These are phyloP conservation scores for Sarotherodon lohbergeri DNA, from an alignment of 2,113 vertebrate species.

Conservation along the genomic window DNA sequence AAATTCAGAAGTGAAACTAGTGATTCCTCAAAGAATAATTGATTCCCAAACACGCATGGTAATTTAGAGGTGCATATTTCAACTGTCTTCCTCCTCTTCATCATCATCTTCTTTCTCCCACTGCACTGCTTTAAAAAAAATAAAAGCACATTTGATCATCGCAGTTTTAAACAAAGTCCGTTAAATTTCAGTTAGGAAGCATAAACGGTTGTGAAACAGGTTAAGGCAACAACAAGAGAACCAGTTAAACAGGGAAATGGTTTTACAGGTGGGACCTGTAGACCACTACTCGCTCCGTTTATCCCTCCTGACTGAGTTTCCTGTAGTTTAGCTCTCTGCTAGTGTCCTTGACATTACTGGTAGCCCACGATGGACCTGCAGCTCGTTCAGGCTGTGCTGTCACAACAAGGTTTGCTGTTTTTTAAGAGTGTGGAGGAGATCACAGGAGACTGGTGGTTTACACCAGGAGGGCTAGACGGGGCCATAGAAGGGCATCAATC, in stretches of 20 bases:
- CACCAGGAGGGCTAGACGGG: neutral
- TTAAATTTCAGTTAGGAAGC: neutral
- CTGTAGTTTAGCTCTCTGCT: neutral
- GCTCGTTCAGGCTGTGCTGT: neutral
- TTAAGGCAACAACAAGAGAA: neutral
- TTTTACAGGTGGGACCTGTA: neutral
- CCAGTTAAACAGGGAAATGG: neutral
- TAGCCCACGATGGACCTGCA: neutral
- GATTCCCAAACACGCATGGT: neutral
- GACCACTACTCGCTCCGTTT: neutral
- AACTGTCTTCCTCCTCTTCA: neutral
- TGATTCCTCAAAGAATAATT: neutral
- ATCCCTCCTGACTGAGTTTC: neutral
- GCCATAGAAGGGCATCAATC: neutral
- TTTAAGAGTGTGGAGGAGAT: neutral
- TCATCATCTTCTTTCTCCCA: neutral
- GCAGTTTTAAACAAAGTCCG: neutral
- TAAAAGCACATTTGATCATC: neutral
- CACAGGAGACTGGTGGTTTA: neutral
- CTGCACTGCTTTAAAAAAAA: neutral
- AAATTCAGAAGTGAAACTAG: neutral
- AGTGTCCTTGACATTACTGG: neutral
- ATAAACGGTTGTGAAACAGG: neutral
- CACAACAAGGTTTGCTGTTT: neutral
- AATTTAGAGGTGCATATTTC: neutral